Evolutionary conservation across 30 jellyfish, hydroid and myxozoan species (phyloP), one percentile per base, ranked within the genome.

Genomic region (Aurelia sp.): DNA sequence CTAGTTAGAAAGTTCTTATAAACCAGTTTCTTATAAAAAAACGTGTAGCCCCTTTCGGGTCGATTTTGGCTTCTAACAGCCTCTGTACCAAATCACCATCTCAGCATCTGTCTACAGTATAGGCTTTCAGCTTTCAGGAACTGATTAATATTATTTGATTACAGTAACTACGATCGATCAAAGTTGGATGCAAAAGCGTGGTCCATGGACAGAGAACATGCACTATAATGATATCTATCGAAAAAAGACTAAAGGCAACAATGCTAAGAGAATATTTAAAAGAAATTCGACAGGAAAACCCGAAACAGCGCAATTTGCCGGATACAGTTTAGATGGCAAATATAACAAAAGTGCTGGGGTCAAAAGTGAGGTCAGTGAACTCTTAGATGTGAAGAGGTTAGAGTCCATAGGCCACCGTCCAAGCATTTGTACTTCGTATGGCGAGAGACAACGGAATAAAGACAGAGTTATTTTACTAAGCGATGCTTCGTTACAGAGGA

Each of bases 401-500:
- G 69, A 13, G 33, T 18, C 23, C 33, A n/a, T 59, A 59, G 31
- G 69, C 3, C 55, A 44, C 55, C 55, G 55, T 2, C 55, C 55
- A 1, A 44, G 55, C 55, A 44, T 44, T 7, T 44, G 55, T 9
- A 44, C 55, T 44, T 44, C 55, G 16, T 44, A 44, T 44, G 55
- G 55, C 15, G 86, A 27, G 51, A 78, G 73, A 50, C 89, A 62
- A 53, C 3, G 71, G 19, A 12, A 52, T 4, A 62, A 63, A 23
- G 66, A 64, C 22, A 78, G 66, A 63, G 89, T 78, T 12, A 37
- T 78, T 16, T 65, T 62, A 40, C 61, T 84, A 13, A 84, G 81
- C 20, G 93, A 84, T 51, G 62, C 50, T 18, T 60, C 93, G 40
- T 41, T 84, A 22, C 27, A 61, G 53, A 31, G 93, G 59, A 84